These are phyloP conservation scores for Pristis pectinata DNA, from an alignment of 2,797 vertebrate genomes.

Conservation along the genomic window DNA sequence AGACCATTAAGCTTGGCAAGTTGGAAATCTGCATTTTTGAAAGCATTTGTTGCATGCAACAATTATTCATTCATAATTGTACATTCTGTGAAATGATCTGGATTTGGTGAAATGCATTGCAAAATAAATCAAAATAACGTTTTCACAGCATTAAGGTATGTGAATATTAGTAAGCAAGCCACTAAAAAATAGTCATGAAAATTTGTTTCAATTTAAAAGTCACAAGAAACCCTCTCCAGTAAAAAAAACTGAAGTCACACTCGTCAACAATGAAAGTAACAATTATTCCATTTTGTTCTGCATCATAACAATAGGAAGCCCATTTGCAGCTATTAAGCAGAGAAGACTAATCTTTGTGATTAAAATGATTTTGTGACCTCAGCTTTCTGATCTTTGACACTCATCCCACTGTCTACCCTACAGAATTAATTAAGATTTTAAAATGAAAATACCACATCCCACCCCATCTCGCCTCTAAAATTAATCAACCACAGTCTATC, in stretches of 20 bases:
- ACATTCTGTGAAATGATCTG: neutral
- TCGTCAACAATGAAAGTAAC: neutral
- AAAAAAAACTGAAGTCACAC: neutral
- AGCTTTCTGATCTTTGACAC: constrained; percentile 83
- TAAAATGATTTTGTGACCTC: constrained; percentile 90
- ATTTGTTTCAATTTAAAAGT: neutral
- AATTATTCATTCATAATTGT: neutral
- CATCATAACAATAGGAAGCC: neutral
- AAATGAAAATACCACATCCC: constrained; percentile 67
- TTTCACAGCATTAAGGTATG: neutral
- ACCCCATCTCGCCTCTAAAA: constrained; percentile 59
- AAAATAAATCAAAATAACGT: neutral
- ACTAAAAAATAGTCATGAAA: neutral
- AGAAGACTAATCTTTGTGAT: constrained; percentile 65
- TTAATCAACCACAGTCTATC: constrained; percentile 64
- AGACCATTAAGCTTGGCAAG: neutral
- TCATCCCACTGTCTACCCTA: constrained; percentile 79
- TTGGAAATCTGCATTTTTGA: neutral
- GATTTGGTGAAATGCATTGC: neutral
- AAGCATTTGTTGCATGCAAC: neutral
- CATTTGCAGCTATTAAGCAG: neutral
- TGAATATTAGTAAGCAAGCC: neutral
- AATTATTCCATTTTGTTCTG: neutral
- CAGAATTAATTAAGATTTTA: constrained; percentile 97
- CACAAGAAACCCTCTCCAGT: neutral